Percentiles rank a stretch among this genome's conserved stretches.
These are phyloP conservation scores for Cirrhinus molitorella DNA, from an alignment of 2,797 vertebrate genomes.

Conservation along the genomic window DNA sequence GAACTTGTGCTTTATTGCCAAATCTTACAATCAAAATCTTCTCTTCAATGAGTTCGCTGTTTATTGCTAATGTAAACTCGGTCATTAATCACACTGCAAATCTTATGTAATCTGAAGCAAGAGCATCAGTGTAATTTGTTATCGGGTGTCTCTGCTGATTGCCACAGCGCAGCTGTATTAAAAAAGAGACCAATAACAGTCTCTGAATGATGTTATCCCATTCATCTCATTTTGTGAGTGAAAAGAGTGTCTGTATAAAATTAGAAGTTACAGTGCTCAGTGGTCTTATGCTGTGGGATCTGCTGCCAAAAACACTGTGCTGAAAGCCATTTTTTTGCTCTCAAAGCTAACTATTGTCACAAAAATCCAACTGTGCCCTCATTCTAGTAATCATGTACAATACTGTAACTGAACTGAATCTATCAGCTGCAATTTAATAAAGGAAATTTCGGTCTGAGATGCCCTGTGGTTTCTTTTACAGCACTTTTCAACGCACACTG, in stretches of 20 bases:
- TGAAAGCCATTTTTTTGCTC: conserved; percentile 14
- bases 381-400: neutral
- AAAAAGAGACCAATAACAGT: conserved; percentile 25
- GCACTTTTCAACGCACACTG: neutral
- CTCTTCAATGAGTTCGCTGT: neutral
- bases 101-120: conserved; percentile 16
- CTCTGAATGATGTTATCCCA: conserved; percentile 30
- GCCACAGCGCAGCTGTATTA: conserved; percentile 8
- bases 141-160: conserved; percentile 2
- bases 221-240: conserved; percentile 27
- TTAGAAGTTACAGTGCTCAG: conserved; percentile 4
- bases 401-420: neutral
- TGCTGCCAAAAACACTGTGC: neutral
- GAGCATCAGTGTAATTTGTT: conserved; percentile 29
- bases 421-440: neutral
- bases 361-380: conserved; percentile 2
- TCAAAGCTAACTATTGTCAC: conserved; percentile 5
- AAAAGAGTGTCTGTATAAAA: conserved; percentile 9
- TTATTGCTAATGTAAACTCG: neutral
- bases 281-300: neutral
- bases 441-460: neutral
- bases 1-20: conserved; percentile 1
- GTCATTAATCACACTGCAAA: conserved; percentile 29
- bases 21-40: neutral
- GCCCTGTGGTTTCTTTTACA: too few species aligned